Base-by-base conservation (phyloP, 2,113 vertebrate species). In the Bungarus multicinctus region DNA sequence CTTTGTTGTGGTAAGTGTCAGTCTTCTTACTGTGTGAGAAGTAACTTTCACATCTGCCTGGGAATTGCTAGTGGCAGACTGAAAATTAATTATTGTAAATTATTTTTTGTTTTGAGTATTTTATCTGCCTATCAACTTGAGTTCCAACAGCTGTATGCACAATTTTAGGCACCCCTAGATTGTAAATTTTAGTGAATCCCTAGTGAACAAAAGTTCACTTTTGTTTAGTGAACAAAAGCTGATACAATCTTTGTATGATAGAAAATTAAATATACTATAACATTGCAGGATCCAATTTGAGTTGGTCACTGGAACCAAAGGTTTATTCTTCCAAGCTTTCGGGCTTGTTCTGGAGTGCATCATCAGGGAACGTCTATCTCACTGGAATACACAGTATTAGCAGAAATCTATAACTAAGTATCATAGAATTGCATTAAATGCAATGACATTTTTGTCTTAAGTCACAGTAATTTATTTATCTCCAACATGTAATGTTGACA, bases 401-500 rank as follows among this genome's bases (percentile, higher is more conserved):
- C 81, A 85, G 45, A 55, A 45, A 92, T 1, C 92, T 52, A 91
- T 93, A 90, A 85, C 53, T 90, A 74, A 87, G 25, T 87, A 93
- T 50, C 74, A 60, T 57, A 86, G 52, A 89, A 85, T 90, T 93
- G 88, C 22, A 12, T 92, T 52, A 86, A 92, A 39, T 43, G 47
- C 86, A 52, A 60, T 93, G 30, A 0, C 30, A 58, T 93, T 86
- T 39, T 34, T 81, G 25, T 90, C 92, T 95, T 74, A 81, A 55
- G 93, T 94, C 95, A 97, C 91, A 93, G 95, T 18, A 93, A 95
- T 93, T 97, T 95, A 94, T 94, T 95, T 93, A 95, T 54, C 94
- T 93, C 95, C 91, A 50, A 94, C 96, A 96, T 47, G 91, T 92
- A 97, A 96, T 95, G 95, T 96, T 50, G 96, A 92, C 94, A 94